These are phyloP conservation scores for Tricholauxania praeusta DNA, from an alignment of 2,888 invertebrate genomes.

Conservation along the genomic window DNA sequence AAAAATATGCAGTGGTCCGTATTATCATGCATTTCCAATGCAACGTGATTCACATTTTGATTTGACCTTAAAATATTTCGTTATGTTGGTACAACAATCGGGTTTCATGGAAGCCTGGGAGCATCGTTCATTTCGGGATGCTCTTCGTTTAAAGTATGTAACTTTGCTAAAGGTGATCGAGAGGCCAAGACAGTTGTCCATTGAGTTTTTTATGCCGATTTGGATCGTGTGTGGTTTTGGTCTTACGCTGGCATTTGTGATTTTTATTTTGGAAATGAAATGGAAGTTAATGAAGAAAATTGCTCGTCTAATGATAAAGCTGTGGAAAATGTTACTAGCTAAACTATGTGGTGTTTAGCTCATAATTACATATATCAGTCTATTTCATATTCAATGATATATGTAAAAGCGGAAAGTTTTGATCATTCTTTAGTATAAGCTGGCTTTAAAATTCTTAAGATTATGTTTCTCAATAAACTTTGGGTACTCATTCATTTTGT, in stretches of 20 bases:
- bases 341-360: no score
- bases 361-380: no score
- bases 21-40: constrained; percentile 57
- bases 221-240: constrained; percentile 54
- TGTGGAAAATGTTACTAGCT: no score
- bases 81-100: constrained; percentile 52
- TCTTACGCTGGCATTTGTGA: constrained; percentile 46
- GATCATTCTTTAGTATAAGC: no score
- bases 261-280: constrained; percentile 53
- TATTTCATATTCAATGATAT: no score
- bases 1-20: constrained; percentile 57
- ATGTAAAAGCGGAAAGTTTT: no score
- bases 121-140: constrained; percentile 54
- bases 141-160: constrained; percentile 48
- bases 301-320: no score
- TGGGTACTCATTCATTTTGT: no score
- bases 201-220: constrained; percentile 52
- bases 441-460: no score
- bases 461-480: no score
- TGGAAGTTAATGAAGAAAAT: constrained; percentile 34
- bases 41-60: constrained; percentile 56
- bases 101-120: constrained; percentile 54
- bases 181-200: constrained; percentile 47
- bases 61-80: constrained; percentile 50
- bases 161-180: constrained; percentile 45